A percentile compares a stretch with the other conserved stretches of the same genome.
Evolutionary conservation across 2,888 invertebrate genomes (phyloP).

Genomic region (Brachyptera risi): DNA sequence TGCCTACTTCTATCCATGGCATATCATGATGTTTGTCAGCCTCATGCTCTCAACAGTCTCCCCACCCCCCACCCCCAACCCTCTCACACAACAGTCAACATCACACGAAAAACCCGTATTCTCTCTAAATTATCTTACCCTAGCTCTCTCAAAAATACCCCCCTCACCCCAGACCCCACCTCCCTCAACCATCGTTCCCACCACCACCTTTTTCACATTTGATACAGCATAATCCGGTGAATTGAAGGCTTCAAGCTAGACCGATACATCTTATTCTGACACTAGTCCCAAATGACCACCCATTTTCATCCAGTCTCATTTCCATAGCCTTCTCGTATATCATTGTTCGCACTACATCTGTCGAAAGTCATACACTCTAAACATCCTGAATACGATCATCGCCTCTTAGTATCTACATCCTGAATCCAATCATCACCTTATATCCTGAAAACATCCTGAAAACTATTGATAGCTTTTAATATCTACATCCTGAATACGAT

Average conservation of each 20-base stretch:
- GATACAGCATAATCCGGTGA: constrained; percentile 1
- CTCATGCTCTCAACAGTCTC: neutral
- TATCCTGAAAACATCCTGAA: too few species aligned
- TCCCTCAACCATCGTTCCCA: too few species aligned
- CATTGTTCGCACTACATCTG: constrained; percentile 13
- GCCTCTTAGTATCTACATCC: too few species aligned
- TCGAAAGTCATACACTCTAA: too few species aligned
- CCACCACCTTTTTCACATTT: constrained; percentile 11
- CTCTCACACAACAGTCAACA: neutral
- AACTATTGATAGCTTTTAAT: too few species aligned
- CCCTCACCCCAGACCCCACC: too few species aligned
- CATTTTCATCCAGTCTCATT: constrained; percentile 21
- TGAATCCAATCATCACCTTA: too few species aligned
- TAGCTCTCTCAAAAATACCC: neutral
- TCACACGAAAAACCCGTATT: neutral
- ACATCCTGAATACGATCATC: too few species aligned
- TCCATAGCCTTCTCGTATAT: constrained; percentile 17
- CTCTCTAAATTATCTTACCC: constrained; percentile 5
- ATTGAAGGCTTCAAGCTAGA: neutral
- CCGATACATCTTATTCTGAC: constrained; percentile 20
- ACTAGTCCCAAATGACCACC: constrained; percentile 18
- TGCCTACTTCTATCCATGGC: too few species aligned
- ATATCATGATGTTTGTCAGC: too few species aligned
- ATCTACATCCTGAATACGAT: too few species aligned
- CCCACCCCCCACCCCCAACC: neutral